Base-by-base conservation (phyloP, 1,140 invertebrate genomes). In the Tigriopus japonicus region DNA sequence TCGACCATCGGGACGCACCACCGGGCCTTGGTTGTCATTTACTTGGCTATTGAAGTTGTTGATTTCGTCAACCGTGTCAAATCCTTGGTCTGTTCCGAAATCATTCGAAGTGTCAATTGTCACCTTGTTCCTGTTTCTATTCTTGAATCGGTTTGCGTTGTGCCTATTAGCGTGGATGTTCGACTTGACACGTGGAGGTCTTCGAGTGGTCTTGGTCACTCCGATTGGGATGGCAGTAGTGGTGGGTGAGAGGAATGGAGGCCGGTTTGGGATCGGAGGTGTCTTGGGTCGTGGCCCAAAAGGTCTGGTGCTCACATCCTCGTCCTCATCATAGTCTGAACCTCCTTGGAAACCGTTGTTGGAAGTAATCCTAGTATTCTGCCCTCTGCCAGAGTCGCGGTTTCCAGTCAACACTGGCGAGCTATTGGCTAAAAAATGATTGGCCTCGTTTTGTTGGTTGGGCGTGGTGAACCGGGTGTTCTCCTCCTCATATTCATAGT, bases 371-470 rank as follows among this genome's bases (percentile, higher is more conserved):
- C 28, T 35, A 35, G 28, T 35, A 49, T 49, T 49, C 45, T 49
- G 45, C n/a, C n/a, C n/a, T 35, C 28, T 35, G 21, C 45, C 45
- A 15, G n/a, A 21, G 45, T 21, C 45, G n/a, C 45, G 45, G 21
- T 17, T 49, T 49, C 45, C 45, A 21, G n/a, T 21, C 17, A 28
- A 28, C 35, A 43, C 55, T 58, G 55, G 55, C 55, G 55, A 41
- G 41, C 55, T 58, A 58, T 58, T 58, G 21, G 40, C 55, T 58
- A 58, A 58, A 58, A 58, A 58, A 58, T 41, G 55, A 40, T 58
- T 58, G 28, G 12, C 15, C n/a, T 40, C 53, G 21, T 55, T 24
- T 15, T 24, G 23, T 15, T 40, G n/a, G n/a, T 15, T 17, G 12
- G n/a, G 21, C n/a, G 45, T 49, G 45, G n/a, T 17, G 28, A 35